Evolutionary conservation across 2,888 invertebrate species (phyloP).

Genomic region (Drosophila ustulata): DNA sequence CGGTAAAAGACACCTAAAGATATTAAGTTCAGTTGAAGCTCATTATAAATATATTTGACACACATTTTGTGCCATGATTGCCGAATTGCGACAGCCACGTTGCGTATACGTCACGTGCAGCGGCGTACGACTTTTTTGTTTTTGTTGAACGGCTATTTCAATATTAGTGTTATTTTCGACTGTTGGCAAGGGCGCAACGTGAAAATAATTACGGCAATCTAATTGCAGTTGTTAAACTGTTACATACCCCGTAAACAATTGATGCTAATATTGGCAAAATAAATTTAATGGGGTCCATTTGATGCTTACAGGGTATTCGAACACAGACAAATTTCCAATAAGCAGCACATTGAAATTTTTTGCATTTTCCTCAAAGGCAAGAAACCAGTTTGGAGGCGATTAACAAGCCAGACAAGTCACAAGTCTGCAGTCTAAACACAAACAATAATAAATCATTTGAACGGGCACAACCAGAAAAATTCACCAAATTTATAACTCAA

Average conservation of each 20-base stretch:
- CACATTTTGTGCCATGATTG: constrained; percentile 42
- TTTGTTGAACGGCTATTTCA: constrained; percentile 30
- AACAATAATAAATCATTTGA: constrained; percentile 57
- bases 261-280: background rate
- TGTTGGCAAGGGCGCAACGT: background rate
- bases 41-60: constrained; percentile 46
- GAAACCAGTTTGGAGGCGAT: constrained; percentile 53
- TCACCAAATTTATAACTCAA: constrained; percentile 24
- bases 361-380: constrained; percentile 34
- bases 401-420: constrained; percentile 50
- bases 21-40: constrained; percentile 25
- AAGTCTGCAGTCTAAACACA: constrained; percentile 27
- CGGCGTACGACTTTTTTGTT: constrained; percentile 10
- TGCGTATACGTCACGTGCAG: constrained; percentile 68
- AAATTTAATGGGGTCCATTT: background rate
- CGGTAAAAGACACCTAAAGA: constrained; percentile 23
- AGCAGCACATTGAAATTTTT: constrained; percentile 1
- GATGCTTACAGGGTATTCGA: constrained; percentile 3
- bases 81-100: constrained; percentile 39
- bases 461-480: constrained; percentile 44
- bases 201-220: background rate
- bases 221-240: background rate
- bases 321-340: constrained; percentile 4
- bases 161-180: constrained; percentile 1
- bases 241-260: background rate